Conservation (phyloP, 1,140 invertebrate genomes). For the Drosophila busckii region DNA sequence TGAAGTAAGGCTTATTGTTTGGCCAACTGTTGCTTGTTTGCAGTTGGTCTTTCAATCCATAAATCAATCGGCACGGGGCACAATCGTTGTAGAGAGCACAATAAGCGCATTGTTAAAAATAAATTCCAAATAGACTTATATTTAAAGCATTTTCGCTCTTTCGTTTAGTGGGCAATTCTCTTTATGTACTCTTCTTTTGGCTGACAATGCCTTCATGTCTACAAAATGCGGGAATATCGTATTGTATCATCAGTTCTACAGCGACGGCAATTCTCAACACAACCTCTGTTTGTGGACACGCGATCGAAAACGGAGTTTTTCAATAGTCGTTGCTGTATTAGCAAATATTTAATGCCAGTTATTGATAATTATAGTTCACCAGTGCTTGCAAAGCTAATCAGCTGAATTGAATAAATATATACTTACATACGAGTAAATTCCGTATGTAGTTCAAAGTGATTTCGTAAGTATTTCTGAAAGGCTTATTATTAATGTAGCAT, state of each 20-base stretch:
- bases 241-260: conserved; percentile 55
- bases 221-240: conserved; percentile 46
- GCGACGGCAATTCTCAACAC: conserved; percentile 43
- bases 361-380: conserved; percentile 31
- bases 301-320: conserved; percentile 37
- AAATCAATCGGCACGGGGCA: conserved; percentile 51
- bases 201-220: conserved; percentile 35
- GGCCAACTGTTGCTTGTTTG: conserved; percentile 41
- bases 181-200: conserved; percentile 25
- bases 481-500: conserved; percentile 27
- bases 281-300: conserved; percentile 38
- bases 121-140: conserved; percentile 34
- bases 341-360: conserved; percentile 48
- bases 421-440: no score
- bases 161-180: conserved; percentile 1
- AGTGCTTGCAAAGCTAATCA: conserved; percentile 38
- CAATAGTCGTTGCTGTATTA: not conserved
- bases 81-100: conserved; percentile 38
- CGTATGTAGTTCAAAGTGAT: not conserved
- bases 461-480: conserved; percentile 10
- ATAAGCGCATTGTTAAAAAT: conserved; percentile 54
- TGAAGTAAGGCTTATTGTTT: conserved; percentile 13
- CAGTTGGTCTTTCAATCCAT: conserved; percentile 56
- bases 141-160: conserved; percentile 29
- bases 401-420: conserved; percentile 30